Percentiles rank a stretch among this genome's conserved stretches.
phyloP scores from a whole-genome alignment of 1,140 invertebrate genomes.

The Drosophila varians region DNA sequence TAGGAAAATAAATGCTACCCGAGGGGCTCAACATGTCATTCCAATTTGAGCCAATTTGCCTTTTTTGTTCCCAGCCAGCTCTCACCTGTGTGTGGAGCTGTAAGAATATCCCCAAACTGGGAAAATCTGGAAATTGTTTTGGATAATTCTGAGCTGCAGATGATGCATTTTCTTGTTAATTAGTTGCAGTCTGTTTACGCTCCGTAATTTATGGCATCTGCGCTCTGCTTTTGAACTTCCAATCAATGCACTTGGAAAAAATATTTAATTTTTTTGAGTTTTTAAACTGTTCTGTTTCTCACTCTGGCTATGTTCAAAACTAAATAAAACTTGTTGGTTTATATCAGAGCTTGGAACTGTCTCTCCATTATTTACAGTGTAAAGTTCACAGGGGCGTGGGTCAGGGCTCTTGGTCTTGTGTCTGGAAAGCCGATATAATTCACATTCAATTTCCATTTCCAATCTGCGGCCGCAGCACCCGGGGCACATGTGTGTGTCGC shows the following conservation, averaged over 20 bases:
- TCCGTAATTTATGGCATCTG: conserved; percentile 67
- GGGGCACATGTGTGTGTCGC: conserved; percentile 49
- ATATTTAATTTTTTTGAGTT: neutral
- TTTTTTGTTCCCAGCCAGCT: neutral
- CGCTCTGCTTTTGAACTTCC: neutral
- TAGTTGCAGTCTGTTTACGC: conserved; percentile 77
- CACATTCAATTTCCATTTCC: conserved; percentile 75
- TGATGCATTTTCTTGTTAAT: conserved; percentile 73
- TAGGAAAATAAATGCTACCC: conserved; percentile 65
- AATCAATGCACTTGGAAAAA: neutral
- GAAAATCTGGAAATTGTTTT: conserved; percentile 12
- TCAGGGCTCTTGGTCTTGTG: conserved; percentile 30
- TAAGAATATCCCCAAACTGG: conserved; percentile 22
- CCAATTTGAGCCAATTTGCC: conserved; percentile 44
- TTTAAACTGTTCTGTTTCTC: too few relatives aligned
- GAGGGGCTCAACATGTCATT: conserved; percentile 38
- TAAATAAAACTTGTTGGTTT: too few relatives aligned
- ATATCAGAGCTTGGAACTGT: too few relatives aligned
- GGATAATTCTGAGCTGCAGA: conserved; percentile 34
- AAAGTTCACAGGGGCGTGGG: conserved; percentile 51
- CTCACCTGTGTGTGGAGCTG: conserved; percentile 13
- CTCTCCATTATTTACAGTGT: neutral
- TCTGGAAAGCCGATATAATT: conserved; percentile 63
- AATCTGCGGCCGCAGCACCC: conserved; percentile 50
- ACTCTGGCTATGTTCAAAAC: too few relatives aligned